Conservation (phyloP, 30 jellyfish, hydroid and myxozoan genomes). For the Chrysaora quinquecirrha region DNA sequence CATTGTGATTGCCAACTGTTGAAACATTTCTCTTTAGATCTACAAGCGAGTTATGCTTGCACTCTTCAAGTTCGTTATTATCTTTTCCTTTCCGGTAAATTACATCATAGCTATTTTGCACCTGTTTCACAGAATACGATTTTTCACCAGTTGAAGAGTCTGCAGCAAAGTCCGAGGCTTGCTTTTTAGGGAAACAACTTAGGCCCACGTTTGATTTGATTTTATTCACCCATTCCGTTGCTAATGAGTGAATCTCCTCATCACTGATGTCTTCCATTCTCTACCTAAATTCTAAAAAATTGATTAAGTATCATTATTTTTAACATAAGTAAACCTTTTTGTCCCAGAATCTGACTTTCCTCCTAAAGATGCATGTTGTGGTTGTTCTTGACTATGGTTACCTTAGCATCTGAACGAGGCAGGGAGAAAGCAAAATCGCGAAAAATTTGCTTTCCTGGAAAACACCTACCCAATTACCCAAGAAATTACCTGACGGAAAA, state of each 20-base stretch:
- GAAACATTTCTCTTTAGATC: background rate
- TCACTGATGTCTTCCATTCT: background rate
- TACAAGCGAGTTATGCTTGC: background rate
- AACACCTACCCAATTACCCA: too few relatives aligned
- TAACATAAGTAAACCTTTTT: background rate
- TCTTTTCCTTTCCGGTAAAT: background rate
- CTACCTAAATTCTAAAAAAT: background rate
- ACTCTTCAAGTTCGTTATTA: background rate
- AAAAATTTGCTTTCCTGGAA: too few relatives aligned
- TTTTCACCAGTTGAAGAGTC: background rate
- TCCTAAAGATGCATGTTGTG: too few relatives aligned
- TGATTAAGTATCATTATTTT: background rate
- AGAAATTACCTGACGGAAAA: too few relatives aligned
- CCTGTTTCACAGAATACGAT: background rate
- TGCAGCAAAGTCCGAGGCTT: background rate
- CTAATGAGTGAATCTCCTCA: background rate
- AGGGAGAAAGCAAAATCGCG: too few relatives aligned
- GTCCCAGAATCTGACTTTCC: background rate
- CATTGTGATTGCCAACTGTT: too few relatives aligned
- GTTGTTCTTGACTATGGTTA: too few relatives aligned
- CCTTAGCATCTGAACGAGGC: too few relatives aligned
- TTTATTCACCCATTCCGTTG: background rate
- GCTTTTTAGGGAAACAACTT: background rate
- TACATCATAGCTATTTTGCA: background rate
- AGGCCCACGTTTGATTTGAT: conserved; percentile 2